Percentiles rank a stretch among this genome's conserved stretches.
phyloP scores from a whole-genome alignment of 2,888 invertebrate genomes.

The Lepidocyrtoides sp. region DNA sequence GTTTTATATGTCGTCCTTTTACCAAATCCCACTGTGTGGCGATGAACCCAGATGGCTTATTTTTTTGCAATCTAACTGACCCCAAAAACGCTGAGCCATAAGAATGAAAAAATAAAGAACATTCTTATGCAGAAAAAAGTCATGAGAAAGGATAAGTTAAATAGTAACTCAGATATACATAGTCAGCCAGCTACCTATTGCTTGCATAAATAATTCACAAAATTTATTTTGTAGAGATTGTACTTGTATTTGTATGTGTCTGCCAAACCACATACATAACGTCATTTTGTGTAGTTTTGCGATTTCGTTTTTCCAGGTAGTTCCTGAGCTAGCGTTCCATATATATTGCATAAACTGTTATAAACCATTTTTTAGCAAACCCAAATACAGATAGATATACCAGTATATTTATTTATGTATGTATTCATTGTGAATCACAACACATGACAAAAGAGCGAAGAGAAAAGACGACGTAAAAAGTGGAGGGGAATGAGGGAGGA shows the following conservation, averaged over 20 bases:
- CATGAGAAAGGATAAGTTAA: conserved; percentile 7
- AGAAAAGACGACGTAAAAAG: neutral
- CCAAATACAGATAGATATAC: too few species aligned
- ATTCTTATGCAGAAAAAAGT: conserved; percentile 34
- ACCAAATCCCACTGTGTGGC: neutral
- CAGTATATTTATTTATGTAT: too few species aligned
- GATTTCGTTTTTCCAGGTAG: too few species aligned
- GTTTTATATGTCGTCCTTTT: neutral
- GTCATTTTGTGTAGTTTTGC: too few species aligned
- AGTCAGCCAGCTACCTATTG: neutral
- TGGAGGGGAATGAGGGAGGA: conserved; percentile 55
- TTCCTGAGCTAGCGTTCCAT: too few species aligned
- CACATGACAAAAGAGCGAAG: neutral
- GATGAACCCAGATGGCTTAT: neutral
- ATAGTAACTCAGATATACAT: neutral
- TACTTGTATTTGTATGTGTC: neutral
- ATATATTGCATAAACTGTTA: too few species aligned
- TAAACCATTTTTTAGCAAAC: too few species aligned
- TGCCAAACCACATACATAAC: too few species aligned
- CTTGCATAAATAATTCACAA: conserved; percentile 22
- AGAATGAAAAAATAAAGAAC: conserved; percentile 14
- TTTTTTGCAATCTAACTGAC: conserved; percentile 57
- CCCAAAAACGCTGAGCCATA: conserved; percentile 51
- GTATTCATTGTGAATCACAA: conserved; percentile 2
- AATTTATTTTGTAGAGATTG: conserved; percentile 4